Percentiles rank a stretch among this genome's conserved stretches.
These are phyloP conservation scores for Lymantria dispar DNA, from an alignment of 2,888 invertebrate species.

Conservation along the genomic window DNA sequence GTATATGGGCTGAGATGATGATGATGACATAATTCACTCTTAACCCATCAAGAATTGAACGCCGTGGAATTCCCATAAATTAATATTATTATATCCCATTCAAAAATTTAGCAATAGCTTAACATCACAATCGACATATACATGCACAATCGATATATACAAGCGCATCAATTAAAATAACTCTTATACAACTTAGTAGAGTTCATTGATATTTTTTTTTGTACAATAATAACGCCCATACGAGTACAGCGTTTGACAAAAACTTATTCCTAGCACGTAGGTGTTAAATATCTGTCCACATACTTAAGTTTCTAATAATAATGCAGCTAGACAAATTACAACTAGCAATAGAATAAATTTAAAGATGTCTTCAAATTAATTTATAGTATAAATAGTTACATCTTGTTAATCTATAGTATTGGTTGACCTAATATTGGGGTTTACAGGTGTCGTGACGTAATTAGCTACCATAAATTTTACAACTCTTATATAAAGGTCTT, in stretches of 20 bases:
- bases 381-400: not conserved
- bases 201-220: constrained; percentile 29
- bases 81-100: too few species aligned
- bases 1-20: too few species aligned
- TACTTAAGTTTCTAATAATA: constrained; percentile 15
- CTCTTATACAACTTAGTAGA: constrained; percentile 5
- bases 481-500: too few species aligned
- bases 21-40: too few species aligned
- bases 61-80: too few species aligned
- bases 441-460: not conserved
- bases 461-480: too few species aligned
- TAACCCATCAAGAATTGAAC: too few species aligned
- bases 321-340: not conserved
- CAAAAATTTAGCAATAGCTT: too few species aligned
- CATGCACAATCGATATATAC: too few species aligned
- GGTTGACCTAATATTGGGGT: not conserved
- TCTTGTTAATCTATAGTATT: not conserved
- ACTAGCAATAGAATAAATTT: not conserved
- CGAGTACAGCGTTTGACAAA: constrained; percentile 21
- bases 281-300: constrained; percentile 21
- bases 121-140: too few species aligned
- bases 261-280: constrained; percentile 26
- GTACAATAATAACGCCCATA: constrained; percentile 26
- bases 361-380: not conserved
- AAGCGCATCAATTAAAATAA: not conserved